phyloP scores from a whole-genome alignment of 2,113 vertebrate genomes.

The Hyaena hyaena region DNA sequence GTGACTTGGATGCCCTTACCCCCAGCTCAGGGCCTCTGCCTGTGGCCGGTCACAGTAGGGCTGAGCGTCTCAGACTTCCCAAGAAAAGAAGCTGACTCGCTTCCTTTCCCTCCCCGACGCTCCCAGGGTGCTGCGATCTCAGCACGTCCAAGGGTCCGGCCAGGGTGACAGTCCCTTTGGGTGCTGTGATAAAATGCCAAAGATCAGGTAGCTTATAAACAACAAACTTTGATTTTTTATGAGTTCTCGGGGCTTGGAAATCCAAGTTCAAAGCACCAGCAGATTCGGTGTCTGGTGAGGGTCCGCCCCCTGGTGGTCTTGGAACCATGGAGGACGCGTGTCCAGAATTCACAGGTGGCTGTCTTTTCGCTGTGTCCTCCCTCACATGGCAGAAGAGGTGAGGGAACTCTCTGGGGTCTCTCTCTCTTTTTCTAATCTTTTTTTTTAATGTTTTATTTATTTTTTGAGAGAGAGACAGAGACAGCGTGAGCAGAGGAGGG shows the following conservation, averaged over 20 bases:
- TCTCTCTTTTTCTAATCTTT: no score
- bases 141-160: background rate
- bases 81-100: background rate
- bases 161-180: background rate
- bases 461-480: no score
- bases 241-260: background rate
- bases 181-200: background rate
- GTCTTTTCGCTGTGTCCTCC: background rate
- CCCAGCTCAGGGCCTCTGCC: background rate
- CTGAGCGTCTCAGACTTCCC: background rate
- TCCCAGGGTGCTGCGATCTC: background rate
- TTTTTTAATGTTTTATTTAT: no score
- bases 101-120: background rate
- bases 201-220: background rate
- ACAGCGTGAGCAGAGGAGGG: no score
- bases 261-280: background rate
- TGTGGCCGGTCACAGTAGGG: background rate
- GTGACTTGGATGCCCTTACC: background rate
- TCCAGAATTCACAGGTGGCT: background rate
- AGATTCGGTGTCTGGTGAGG: background rate
- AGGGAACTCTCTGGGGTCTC: background rate
- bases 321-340: no score
- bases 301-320: background rate
- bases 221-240: background rate
- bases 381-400: background rate